A percentile compares a stretch with the other conserved stretches of the same genome.
Evolutionary conservation across 2,888 invertebrate species (phyloP).

Genomic region (Nyleta sp.): DNA sequence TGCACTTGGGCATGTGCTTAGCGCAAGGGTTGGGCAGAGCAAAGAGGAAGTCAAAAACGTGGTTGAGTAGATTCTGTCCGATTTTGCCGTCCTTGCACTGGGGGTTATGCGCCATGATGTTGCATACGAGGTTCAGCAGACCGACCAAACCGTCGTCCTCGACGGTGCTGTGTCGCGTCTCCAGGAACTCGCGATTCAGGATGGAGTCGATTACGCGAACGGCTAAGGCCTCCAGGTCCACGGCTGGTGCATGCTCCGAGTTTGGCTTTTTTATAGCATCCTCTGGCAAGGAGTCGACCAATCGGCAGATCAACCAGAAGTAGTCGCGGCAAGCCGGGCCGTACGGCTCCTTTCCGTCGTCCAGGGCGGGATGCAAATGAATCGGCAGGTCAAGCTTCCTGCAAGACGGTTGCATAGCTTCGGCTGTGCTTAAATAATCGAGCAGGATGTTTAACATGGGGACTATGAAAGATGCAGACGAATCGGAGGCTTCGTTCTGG

Average conservation of each 20-base stretch:
- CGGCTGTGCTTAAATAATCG: slow-evolving; percentile 91
- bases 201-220: slow-evolving; percentile 90
- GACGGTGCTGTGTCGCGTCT: slow-evolving; percentile 90
- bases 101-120: slow-evolving; percentile 94
- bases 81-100: slow-evolving; percentile 92
- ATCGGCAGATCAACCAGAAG: slow-evolving; percentile 95
- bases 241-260: slow-evolving; percentile 82
- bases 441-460: slow-evolving; percentile 92
- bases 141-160: slow-evolving; percentile 97
- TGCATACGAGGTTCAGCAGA: slow-evolving; percentile 92
- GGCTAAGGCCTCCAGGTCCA: slow-evolving; percentile 90
- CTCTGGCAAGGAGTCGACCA: slow-evolving; percentile 93
- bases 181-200: slow-evolving; percentile 90
- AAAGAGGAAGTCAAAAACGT: slow-evolving; percentile 94
- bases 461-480: slow-evolving; percentile 84
- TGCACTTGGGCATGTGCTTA: slow-evolving; percentile 95
- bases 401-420: slow-evolving; percentile 88
- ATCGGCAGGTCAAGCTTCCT: slow-evolving; percentile 76
- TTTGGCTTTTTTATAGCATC: slow-evolving; percentile 89
- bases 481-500: slow-evolving; percentile 82
- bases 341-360: slow-evolving; percentile 93
- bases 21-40: slow-evolving; percentile 94
- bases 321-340: slow-evolving; percentile 97
- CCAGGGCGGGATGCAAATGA: slow-evolving; percentile 85
- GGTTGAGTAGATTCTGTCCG: slow-evolving; percentile 87